Base-by-base conservation (phyloP, 2,888 invertebrate species). In the Caenorhabditis imperialis region DNA sequence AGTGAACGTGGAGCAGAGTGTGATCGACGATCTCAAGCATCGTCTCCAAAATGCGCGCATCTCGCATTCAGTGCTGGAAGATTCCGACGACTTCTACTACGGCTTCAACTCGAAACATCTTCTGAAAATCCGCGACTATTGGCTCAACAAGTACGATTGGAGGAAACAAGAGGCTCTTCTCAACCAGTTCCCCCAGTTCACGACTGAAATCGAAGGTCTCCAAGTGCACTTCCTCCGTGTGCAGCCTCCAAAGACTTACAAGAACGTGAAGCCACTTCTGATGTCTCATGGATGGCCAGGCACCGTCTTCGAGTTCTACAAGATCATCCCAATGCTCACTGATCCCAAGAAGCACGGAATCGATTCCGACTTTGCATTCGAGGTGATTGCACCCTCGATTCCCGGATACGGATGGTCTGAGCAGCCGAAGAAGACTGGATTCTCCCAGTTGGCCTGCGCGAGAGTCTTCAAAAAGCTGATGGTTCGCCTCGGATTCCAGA, bases 221-320 rank as follows among this genome's bases (percentile, higher is more conserved):
- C 67, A 86, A 82, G 77, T 95, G 61, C 94, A 94, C 88, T 95
- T 92, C 87, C 90, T 94, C 54, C 93, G 92, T 84, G 91, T 91
- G 0, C 92, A 92, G 83, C 81, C 81, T 16, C 61, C 83, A n/a
- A 73, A 70, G 10, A 75, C 75, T 14, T 85, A 87, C 58, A 90
- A 79, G 51, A 81, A 74, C 18, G 70, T 79, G 3, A 55, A 72
- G 20, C 82, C 94, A 0, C 77, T 95, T 10, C 88, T 94, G 3
- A 63, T 95, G 47, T 88, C 93, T 16, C 94, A 94, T 81, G 94
- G 94, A 20, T 94, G 94, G 94, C 95, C 94, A 0, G 93, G 94
- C 2, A 93, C 93, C 0, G 89, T 94, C 1, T 91, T 92, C 4
- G 94, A 94, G 88, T 94, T 94, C 88, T 92, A 93, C 85, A 92